phyloP scores from a whole-genome alignment of 2,113 vertebrate species.

The Casuarius casuarius region DNA sequence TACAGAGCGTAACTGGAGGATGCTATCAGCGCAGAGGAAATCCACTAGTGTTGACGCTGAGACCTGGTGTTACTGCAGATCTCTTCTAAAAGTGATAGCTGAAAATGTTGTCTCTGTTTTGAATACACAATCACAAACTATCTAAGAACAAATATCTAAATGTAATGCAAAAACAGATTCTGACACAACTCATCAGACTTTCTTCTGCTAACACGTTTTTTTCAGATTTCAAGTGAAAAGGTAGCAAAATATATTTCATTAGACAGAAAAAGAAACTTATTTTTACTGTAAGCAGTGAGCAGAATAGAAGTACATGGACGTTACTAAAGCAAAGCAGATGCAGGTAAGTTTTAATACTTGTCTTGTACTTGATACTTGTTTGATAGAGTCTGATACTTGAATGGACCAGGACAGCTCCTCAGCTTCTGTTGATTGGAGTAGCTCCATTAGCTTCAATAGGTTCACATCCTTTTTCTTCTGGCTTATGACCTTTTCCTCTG shows the following conservation, averaged over 20 bases:
- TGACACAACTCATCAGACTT: not conserved
- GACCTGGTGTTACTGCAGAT: not conserved
- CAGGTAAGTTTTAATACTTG: not conserved
- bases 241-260: not conserved
- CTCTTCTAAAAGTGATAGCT: not conserved
- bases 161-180: not conserved
- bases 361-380: not conserved
- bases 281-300: not conserved
- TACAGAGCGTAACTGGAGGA: not conserved
- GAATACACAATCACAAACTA: not conserved
- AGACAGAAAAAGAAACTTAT: not conserved
- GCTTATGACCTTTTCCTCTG: not conserved
- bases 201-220: not conserved
- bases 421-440: not conserved
- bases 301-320: not conserved
- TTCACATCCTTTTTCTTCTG: not conserved
- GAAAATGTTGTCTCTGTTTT: not conserved
- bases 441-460: not conserved
- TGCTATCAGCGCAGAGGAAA: not conserved
- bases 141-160: not conserved
- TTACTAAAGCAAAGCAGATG: not conserved
- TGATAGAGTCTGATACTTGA: not conserved
- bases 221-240: not conserved
- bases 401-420: not conserved
- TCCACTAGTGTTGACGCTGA: not conserved